phyloP scores from a whole-genome alignment of 2,113 vertebrate genomes.

The Capra hircus region DNA sequence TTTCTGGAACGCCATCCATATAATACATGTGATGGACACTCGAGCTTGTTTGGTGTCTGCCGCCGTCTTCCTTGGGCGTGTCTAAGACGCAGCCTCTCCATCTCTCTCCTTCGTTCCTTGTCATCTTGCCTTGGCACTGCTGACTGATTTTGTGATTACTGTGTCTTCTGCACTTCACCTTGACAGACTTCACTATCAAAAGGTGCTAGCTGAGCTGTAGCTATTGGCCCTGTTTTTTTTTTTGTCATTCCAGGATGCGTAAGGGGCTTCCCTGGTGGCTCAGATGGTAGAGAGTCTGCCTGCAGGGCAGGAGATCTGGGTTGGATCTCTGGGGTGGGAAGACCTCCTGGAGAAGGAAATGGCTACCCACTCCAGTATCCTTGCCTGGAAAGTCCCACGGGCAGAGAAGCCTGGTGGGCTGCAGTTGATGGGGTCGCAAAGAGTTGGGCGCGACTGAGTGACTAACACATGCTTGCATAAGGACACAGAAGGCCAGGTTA shows the following conservation, averaged over 20 bases:
- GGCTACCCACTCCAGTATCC: not conserved
- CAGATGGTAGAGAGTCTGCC: not conserved
- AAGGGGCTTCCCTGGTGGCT: not conserved
- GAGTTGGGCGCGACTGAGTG: not conserved
- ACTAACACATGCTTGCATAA: not conserved
- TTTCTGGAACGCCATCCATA: not conserved
- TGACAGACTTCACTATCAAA: conserved; percentile 52
- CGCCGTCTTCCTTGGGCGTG: not conserved
- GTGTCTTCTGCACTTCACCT: conserved; percentile 52
- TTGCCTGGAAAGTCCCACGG: not conserved
- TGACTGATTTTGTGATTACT: not conserved
- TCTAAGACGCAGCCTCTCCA: not conserved
- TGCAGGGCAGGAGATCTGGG: not conserved
- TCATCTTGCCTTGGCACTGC: conserved; percentile 53
- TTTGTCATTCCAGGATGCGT: not conserved
- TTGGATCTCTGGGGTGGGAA: not conserved
- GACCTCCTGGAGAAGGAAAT: not conserved
- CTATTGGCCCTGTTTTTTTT: conserved; percentile 48
- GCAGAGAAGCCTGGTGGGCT: not conserved
- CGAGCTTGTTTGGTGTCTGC: conserved; percentile 29
- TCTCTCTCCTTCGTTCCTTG: conserved; percentile 20
- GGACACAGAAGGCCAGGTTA: conserved; percentile 39
- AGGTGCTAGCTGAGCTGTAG: conserved; percentile 69
- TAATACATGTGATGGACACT: not conserved
- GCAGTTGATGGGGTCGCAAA: not conserved